A percentile compares a stretch with the other conserved stretches of the same genome.
Conservation (phyloP, 2,797 vertebrate genomes). For the Peromyscus melanophrys region DNA sequence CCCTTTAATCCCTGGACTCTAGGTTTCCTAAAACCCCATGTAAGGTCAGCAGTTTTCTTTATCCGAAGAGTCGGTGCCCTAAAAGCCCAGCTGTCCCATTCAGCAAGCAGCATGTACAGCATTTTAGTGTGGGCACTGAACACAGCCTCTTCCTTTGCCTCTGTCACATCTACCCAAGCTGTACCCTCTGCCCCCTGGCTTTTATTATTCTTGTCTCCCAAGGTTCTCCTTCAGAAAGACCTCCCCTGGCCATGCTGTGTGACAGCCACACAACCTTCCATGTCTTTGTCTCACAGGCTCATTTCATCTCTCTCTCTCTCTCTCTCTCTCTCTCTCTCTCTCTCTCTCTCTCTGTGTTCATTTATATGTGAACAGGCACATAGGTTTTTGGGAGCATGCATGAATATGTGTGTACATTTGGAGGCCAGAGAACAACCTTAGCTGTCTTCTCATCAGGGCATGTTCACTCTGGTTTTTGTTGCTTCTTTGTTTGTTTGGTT, state of each 20-base stretch:
- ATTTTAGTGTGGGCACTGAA: not conserved
- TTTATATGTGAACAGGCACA: not conserved
- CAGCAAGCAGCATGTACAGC: not conserved
- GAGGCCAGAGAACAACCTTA: not conserved
- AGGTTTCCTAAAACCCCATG: not conserved
- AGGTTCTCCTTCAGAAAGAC: not conserved
- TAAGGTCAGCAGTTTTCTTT: constrained; percentile 39
- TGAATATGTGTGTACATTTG: not conserved
- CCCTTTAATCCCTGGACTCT: not conserved
- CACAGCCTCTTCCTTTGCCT: not conserved
- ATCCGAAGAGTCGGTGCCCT: not conserved
- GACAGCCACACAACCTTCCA: fast-evolving
- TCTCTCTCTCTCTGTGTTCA: not conserved
- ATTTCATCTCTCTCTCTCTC: not conserved
- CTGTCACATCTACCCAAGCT: not conserved
- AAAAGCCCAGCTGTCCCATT: not conserved
- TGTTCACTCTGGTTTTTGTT: not conserved
- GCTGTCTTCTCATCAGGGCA: not conserved
- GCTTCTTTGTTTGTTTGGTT: not conserved
- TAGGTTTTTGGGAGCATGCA: not conserved
- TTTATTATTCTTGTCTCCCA: not conserved
- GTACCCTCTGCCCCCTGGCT: not conserved
- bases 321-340: no score
- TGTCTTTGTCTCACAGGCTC: not conserved
- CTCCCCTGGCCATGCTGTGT: not conserved